Base-by-base conservation (phyloP, 2,888 invertebrate species). In the Syritta pipiens region DNA sequence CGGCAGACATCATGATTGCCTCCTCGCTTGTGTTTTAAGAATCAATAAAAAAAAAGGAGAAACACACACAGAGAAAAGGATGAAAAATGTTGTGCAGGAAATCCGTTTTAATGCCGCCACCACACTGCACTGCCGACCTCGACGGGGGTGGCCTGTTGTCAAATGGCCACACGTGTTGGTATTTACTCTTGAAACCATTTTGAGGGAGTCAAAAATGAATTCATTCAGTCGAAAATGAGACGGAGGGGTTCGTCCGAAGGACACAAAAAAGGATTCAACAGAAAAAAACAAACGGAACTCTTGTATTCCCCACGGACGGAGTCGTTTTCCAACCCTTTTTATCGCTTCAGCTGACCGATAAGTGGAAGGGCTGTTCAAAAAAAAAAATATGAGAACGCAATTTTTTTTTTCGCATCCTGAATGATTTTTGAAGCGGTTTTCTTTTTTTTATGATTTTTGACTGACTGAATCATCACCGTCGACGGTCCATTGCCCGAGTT, bases 321-420 rank as follows among this genome's bases (percentile, higher is more conserved):
- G 40, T 53, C 62, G 12, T 51, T 62, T 74, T 57, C 67, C 67
- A 79, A n/a, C n/a, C 79, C 79, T 67, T 68, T 68, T 74, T 79
- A 74, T 74, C 74, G 67, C 79, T 79, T 79, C 67, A 74, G 48
- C 42, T 79, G 74, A 62, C 79, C 79, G 67, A 79, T 74, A 74
- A 79, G 79, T 68, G 79, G 46, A 30, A 7, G 20, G 42, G 14
- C 35, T 7, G 22, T 24, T 6, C 22, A 28, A 7, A 4, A 17
- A n/a, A n/a, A n/a, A 65, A 28, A 37, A 24, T 7, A 32, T 42
- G 28, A 57, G n/a, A 19, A 24, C 10, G 42, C 2, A 48, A 12
- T 57, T 69, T 42, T 30, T 19, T 17, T 26, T 7, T 37, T 68
- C 24, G 48, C 3, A 35, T 55, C 26, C 48, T 37, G 12, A 10